Evolutionary conservation across 92 coral and sea anemone species (phyloP), one percentile per base, ranked within the genome.

Genomic region (Galaxea fascicularis): DNA sequence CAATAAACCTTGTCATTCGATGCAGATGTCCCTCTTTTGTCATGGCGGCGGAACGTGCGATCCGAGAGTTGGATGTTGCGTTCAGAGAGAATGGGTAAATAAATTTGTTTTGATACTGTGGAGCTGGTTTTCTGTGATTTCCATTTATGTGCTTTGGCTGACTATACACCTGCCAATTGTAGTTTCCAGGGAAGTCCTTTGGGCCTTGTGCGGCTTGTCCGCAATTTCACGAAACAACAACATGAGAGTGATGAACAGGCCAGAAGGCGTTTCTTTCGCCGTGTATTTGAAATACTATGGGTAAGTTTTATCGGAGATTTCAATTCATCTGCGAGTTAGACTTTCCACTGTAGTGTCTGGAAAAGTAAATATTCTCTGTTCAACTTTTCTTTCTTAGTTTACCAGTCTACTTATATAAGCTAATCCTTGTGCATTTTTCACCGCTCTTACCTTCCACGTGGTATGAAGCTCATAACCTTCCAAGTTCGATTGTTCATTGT

Each of bases 81-180:
- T 51, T 73, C 63, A 73, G 41, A 73, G 78, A 73, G 63, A 73
- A 73, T 6, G 63, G 78, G 78, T 73, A 73, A 73, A 49, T 53
- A 49, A 73, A 73, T 49, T 73, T 22, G n/a, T 11, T 9, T 73
- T 51, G 62, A 1, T 51, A n/a, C 63, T 9, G 17, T 73, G 28
- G 10, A 51, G n/a, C 0, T 22, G 35, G 1, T 73, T 73, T 73
- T 58, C n/a, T n/a, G n/a, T n/a, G n/a, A n/a, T n/a, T n/a, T n/a
- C n/a, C n/a, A n/a, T n/a, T n/a, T n/a, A n/a, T n/a, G n/a, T n/a
- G n/a, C n/a, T n/a, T n/a, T n/a, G n/a, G n/a, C n/a, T n/a, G n/a
- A n/a, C n/a, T n/a, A n/a, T n/a, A n/a, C n/a, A n/a, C n/a, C n/a
- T n/a, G n/a, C n/a, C n/a, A n/a, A n/a, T n/a, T n/a, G n/a, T n/a